Base-by-base conservation (phyloP, 1,140 invertebrate genomes). In the Holcopasites calliopsidis region DNA sequence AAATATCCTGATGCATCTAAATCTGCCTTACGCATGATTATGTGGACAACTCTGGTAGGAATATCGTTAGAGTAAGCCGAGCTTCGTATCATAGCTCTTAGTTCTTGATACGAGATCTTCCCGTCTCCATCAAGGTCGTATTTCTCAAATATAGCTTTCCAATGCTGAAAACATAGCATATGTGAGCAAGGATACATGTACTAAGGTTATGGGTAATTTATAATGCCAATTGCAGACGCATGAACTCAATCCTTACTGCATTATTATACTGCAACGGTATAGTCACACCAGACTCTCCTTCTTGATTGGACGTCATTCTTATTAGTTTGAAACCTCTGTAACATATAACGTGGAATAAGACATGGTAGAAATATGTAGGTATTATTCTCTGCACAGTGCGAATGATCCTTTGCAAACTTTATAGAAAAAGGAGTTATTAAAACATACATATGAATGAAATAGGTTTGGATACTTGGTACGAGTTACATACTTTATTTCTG, bases 61-160 rank as follows among this genome's bases (percentile, higher is more conserved):
- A 97, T 93, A 74, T 96, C 95, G 74, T 95, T 93, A 68, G 93
- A 93, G 90, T 93, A 94, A 64, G 93, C 93, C 28, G 92, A 86
- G 7, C 92, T 93, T 70, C 94, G 92, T 77, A 97, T 93, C 76
- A 95, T 93, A 8, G 88, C 90, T 88, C 94, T 94, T 1, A 97
- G 89, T 79, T 97, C 95, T 26, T 93, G 89, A 65, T 95, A 92
- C 1, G 93, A 94, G 82, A 97, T 95, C 76, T 92, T 93, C 0
- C 95, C 96, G 91, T 97, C 95, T 40, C 93, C 91, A 87, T 97
- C 94, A 40, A 90, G 89, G 84, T 97, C 96, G 87, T 96, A 96
- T 93, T 96, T 93, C 47, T 94, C 93, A 85, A 88, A 92, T 77
- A 90, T 90, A 69, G 84, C 62, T 47, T 89, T 90, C 90, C 90